Evolutionary conservation across 2,113 vertebrate genomes (phyloP), one percentile per base, ranked within the genome.

Genomic region (Rhea americana): DNA sequence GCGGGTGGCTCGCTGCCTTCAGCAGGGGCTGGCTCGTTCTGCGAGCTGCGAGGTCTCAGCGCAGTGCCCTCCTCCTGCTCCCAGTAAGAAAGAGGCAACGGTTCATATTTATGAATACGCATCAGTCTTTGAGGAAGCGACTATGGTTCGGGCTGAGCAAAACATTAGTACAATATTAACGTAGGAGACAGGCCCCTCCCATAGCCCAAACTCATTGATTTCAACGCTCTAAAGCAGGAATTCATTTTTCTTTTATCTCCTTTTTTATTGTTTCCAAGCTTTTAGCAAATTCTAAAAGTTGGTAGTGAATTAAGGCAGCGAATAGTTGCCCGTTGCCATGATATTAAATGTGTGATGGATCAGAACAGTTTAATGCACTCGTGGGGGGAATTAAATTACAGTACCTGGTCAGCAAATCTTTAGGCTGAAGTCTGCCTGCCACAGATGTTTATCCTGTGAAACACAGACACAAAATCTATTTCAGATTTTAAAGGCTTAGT

Each of bases 31-130:
- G 7, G 28, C 47, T 45, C 3, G 21, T 50, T n/a, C 48, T 32
- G 11, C 4, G 77, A 11, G 5, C 50, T 7, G 1, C 4, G 6
- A 3, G 39, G 6, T 32, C n/a, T 55, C 22, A 4, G 21, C 6
- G 35, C 9, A 24, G 9, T 20, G 26, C 19, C 22, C 7, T 35
- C 1, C 13, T 7, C 28, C 35, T 2, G 5, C 20, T 48, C 43
- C 41, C 30, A 25, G 67, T 21, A 32, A 66, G 75, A 24, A 51
- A 58, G 55, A 67, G 16, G 37, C 18, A 32, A 21, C 11, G 25
- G 21, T 35, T 70, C 13, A 6, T 66, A 53, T 35, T 61, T 35
- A 6, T 15, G 13, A 18, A 9, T 18, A 12, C 39, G 20, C 3
- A 48, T 35, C 8, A 4, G 6, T 21, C 35, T 39, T 7, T 41